Base-by-base conservation (phyloP, 2,888 invertebrate species). In the Philhelius pedissequus region DNA sequence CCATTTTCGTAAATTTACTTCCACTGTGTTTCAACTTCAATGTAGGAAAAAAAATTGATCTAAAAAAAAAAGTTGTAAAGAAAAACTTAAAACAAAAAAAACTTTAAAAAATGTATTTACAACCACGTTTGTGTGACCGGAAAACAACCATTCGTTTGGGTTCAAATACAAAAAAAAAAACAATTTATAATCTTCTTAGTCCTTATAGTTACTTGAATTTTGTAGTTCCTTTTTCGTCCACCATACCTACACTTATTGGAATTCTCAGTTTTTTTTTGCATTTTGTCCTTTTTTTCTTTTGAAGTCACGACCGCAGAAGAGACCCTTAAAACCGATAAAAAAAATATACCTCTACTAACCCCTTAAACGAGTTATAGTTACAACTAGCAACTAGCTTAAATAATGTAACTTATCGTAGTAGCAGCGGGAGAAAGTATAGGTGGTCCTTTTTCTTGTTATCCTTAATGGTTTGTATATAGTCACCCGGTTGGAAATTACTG, bases 1-100 rank as follows among this genome's bases (percentile, higher is more conserved):
- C 64, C 40, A 30, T 66, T 20, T 56, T 81, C 77, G 81, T 66
- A 77, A 81, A 77, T 40, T 73, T 68, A 48, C 68, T 79, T 73
- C 48, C 56, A 64, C 73, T 70, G 62, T 30, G 27, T 77, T 77
- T 27, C n/a, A 43, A 50, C 32, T 8, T n/a, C n/a, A n/a, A n/a
- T 32, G n/a, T 5, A 64, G 32, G 20, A 71, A 52, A 50, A 70
- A 73, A 78, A 35, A 45, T 18, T 45, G 18, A 60, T 40, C 18
- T 9, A 38, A 64, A 45, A 27, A 43, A 8, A 25, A 60, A 60
- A 52, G 15, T 13, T 13, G 35, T 5, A 50, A 54, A 32, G 4
- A 27, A 60, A 60, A 40, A 56, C 54, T 54, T 22, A 58, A 56
- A 32, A 27, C 38, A 8, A 56, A 6, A 18, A 22, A 48, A 45